phyloP scores from a whole-genome alignment of 2,888 invertebrate species.

The Nasonia oneida region DNA sequence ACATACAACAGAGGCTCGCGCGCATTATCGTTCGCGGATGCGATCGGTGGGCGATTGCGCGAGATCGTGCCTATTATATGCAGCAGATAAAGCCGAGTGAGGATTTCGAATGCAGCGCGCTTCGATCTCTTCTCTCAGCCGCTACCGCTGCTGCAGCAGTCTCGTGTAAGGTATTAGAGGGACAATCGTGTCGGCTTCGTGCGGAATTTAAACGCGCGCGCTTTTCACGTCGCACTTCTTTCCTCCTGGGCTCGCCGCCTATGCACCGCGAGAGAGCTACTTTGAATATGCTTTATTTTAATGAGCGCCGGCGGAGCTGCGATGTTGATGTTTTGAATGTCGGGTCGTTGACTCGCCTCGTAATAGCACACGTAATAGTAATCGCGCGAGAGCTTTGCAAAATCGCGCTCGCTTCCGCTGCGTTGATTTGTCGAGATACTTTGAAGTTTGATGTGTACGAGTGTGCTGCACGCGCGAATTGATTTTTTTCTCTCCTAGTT shows the following conservation, averaged over 20 bases:
- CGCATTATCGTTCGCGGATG: slow-evolving; percentile 22
- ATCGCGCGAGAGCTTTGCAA: background rate
- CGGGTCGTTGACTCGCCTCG: slow-evolving; percentile 38
- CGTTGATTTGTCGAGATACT: background rate
- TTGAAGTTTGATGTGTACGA: background rate
- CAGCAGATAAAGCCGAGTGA: slow-evolving; percentile 48
- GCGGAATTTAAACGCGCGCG: slow-evolving; percentile 46
- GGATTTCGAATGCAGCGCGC: slow-evolving; percentile 45
- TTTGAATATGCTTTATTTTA: slow-evolving; percentile 57
- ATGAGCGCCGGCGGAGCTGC: slow-evolving; percentile 12
- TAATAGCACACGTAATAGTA: background rate
- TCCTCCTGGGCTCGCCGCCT: background rate
- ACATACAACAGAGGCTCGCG: too few species aligned
- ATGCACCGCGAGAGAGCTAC: slow-evolving; percentile 11
- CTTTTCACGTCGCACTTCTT: slow-evolving; percentile 6
- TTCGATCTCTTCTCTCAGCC: slow-evolving; percentile 17
- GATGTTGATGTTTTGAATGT: slow-evolving; percentile 49
- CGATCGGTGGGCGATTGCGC: slow-evolving; percentile 46
- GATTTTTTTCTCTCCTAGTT: background rate
- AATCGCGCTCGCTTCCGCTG: background rate
- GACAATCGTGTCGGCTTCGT: slow-evolving; percentile 35
- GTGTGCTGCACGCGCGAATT: too few species aligned
- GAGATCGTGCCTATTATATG: slow-evolving; percentile 58
- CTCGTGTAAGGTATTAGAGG: background rate
- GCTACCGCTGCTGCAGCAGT: background rate